These are phyloP conservation scores for Spodoptera litura DNA, from an alignment of 1,140 invertebrate genomes.

Conservation along the genomic window DNA sequence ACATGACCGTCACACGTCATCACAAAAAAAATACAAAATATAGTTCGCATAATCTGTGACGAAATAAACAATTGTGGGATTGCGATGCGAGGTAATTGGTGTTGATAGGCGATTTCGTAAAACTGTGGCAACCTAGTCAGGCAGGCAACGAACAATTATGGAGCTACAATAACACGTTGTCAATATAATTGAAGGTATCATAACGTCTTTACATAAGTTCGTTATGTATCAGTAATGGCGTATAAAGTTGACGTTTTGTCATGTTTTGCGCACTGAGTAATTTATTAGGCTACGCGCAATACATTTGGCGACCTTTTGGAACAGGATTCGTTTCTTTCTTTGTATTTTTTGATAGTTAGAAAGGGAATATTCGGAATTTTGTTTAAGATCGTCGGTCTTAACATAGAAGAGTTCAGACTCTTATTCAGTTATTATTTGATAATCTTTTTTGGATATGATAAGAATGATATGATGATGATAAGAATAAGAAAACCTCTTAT, in stretches of 20 bases:
- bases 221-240: slow-evolving; percentile 53
- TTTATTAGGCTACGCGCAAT: slow-evolving; percentile 59
- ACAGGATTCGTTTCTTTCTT: neutral
- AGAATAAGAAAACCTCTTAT: too few relatives aligned
- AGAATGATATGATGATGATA: too few relatives aligned
- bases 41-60: slow-evolving; percentile 16
- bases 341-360: neutral
- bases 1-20: slow-evolving; percentile 2
- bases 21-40: slow-evolving; percentile 25
- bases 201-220: slow-evolving; percentile 62
- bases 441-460: too few relatives aligned
- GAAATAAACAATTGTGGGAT: slow-evolving; percentile 48
- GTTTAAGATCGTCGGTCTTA: too few relatives aligned
- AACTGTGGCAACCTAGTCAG: slow-evolving; percentile 50
- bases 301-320: too few relatives aligned
- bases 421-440: too few relatives aligned
- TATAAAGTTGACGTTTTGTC: slow-evolving; percentile 62
- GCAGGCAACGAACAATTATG: slow-evolving; percentile 55
- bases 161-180: slow-evolving; percentile 71
- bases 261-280: slow-evolving; percentile 60
- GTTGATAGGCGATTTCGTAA: slow-evolving; percentile 56
- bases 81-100: slow-evolving; percentile 53
- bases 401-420: too few relatives aligned
- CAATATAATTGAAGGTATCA: slow-evolving; percentile 75
- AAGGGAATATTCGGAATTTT: neutral